Evolutionary conservation across 2,797 vertebrate species (phyloP), one percentile per base, ranked within the genome.

Genomic region (Artibeus lituratus): DNA sequence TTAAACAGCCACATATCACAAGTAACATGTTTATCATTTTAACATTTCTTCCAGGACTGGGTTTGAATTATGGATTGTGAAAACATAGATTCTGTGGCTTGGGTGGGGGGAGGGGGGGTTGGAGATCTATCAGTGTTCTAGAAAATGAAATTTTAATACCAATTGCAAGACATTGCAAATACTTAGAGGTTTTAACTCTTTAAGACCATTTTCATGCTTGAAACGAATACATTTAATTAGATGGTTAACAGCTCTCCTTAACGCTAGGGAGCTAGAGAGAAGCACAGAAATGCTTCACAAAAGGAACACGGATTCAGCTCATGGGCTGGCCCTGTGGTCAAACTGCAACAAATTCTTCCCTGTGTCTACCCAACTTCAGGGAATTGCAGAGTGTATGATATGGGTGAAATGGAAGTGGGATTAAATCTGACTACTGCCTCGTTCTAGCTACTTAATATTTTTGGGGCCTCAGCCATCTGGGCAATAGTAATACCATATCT

Each of bases 1-100:
- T 99, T 98, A 99, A 99, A 99, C 97, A 97, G 98, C 98, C 97
- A 98, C 98, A 97, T 82, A 98, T 99, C 98, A 98, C 97, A 94
- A 95, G 98, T 96, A 97, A 95, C 98, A 96, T 98, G 98, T 99
- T 99, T 98, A 99, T 99, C 97, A 98, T 99, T 98, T 98, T 94
- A 81, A 49, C 98, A 98, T 99, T 98, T 92, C 96, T 99, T 98
- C 97, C 95, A 89, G 93, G 92, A 95, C 93, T 59, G 93, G 65
- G 57, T 97, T 98, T 98, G 98, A 98, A 98, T 98, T 98, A 97
- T 95, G 35, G 90, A 96, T 95, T 97, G 78, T 88, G 91, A 97
- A 98, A 98, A 88, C 78, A 22, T 92, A 67, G 93, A 16, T 91
- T 65, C 51, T 97, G 85, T 92, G 95, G 37, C 95, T 95, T 87